These are phyloP conservation scores for Tetragonisca angustula DNA, from an alignment of 2,888 invertebrate genomes.

Conservation along the genomic window DNA sequence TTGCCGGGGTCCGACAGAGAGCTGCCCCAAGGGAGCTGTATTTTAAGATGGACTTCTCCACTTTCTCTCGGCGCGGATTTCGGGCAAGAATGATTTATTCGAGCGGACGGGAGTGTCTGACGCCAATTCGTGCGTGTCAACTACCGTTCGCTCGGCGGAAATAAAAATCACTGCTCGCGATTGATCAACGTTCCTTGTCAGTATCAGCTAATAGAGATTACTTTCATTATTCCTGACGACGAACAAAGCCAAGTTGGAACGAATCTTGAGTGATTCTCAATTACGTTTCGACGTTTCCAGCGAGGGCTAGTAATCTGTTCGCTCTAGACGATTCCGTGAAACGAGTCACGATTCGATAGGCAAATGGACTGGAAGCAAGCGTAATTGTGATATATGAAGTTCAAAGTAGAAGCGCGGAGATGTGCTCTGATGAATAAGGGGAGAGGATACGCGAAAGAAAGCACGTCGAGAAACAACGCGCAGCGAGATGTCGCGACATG, in stretches of 20 bases:
- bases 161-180: slow-evolving; percentile 26
- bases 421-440: slow-evolving; percentile 70
- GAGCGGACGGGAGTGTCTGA: not conserved
- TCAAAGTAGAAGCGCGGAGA: slow-evolving; percentile 69
- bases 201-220: slow-evolving; percentile 22
- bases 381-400: slow-evolving; percentile 73
- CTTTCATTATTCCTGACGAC: slow-evolving; percentile 26
- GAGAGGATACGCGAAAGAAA: slow-evolving; percentile 62
- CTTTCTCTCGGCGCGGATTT: slow-evolving; percentile 51
- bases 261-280: slow-evolving; percentile 13
- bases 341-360: slow-evolving; percentile 49
- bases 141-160: not conserved
- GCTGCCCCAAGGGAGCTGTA: slow-evolving; percentile 46
- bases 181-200: slow-evolving; percentile 35
- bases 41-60: slow-evolving; percentile 46
- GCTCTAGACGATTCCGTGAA: slow-evolving; percentile 53
- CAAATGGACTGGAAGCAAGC: slow-evolving; percentile 53
- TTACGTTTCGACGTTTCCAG: slow-evolving; percentile 22
- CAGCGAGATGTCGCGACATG: slow-evolving; percentile 50
- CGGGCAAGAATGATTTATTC: slow-evolving; percentile 55
- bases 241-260: slow-evolving; percentile 30
- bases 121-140: slow-evolving; percentile 21
- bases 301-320: slow-evolving; percentile 22
- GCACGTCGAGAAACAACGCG: slow-evolving; percentile 64
- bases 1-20: slow-evolving; percentile 11